Base-by-base conservation (phyloP, 1,140 invertebrate species). In the Cheumatopsyche charites region DNA sequence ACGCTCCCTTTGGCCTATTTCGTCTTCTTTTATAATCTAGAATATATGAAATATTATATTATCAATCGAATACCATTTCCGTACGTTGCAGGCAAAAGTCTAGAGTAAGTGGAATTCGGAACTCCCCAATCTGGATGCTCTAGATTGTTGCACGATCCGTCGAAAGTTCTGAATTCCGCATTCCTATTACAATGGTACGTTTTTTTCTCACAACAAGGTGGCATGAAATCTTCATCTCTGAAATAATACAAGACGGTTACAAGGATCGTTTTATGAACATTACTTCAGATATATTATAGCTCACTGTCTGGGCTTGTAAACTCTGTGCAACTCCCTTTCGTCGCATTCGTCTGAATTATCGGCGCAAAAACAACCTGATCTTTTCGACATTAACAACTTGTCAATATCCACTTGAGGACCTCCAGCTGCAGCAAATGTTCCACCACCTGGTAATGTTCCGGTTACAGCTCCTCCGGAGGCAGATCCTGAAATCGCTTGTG, bases 71-170 rank as follows among this genome's bases (percentile, higher is more conserved):
- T 36, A 89, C 88, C 87, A 75, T 90, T 88, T 5, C 82, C 80
- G 76, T 89, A 90, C 75, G 81, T 83, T 0, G 92, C 84, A 21
- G 86, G 87, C 7, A 92, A 76, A 1, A 94, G 82, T 58, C 93
- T 84, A 5, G 81, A 79, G 67, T 93, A 84, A 43, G 88, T 86
- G 11, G 88, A 90, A 74, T 85, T 85, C 0, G 88, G 83, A 73
- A 83, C 84, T 19, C 90, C 90, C 86, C 86, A 88, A 0, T 78
- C 80, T 0, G 87, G 83, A 74, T 88, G 81, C 9, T 80, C 73
- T 6, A 86, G 73, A 79, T 91, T 90, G 78, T 90, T 91, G 75
- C 90, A 91, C 0, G 86, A 86, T 1, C 89, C 89, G 71, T 90
- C 89, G 55, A 84, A 81, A n/a, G 82, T 86, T 41, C 89, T 81